Evolutionary conservation across 2,797 vertebrate genomes (phyloP), one percentile per base, ranked within the genome.

Genomic region (Benthosema pterotum): DNA sequence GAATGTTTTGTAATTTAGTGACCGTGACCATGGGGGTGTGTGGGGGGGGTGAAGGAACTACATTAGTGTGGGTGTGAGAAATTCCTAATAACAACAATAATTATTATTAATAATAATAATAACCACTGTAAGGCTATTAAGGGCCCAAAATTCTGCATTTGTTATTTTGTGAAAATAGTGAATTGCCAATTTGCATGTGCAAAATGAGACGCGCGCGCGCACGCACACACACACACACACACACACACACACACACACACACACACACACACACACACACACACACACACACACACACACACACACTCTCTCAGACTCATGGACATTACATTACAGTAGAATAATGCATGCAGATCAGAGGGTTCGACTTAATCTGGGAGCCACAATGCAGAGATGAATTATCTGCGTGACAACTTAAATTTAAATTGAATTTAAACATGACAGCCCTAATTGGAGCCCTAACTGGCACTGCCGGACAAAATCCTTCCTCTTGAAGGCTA

Each of bases 91-190:
- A 38, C 11, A 32, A 32, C 5, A 25, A 25, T 32, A 38, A 66
- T 75, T n/a, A n/a, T n/a, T n/a, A n/a, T n/a, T n/a, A n/a, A 38
- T 38, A 32, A 32, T 25, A 25, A 25, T 32, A 38, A 66, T 75
- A 78, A 82, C 74, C 76, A 61, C 82, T 83, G 78, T 77, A 71
- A 56, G 65, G 43, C 72, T 78, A 67, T 65, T n/a, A 28, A 76
- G 74, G 81, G 77, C 71, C 75, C 74, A 72, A 83, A 82, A 82
- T 82, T 83, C 64, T 70, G 61, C 74, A 79, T 86, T 74, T 13
- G 42, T 45, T 65, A 48, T 51, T 68, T 51, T 72, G n/a, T 53
- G 8, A 11, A 28, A 15, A 50, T 17, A 50, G 15, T 15, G 19
- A 3, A 16, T 16, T 50, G 18, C 15, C 15, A 38, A 38, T 38